A percentile compares a stretch with the other conserved stretches of the same genome.
Evolutionary conservation across 2,888 invertebrate genomes (phyloP).

Genomic region (Lepidocyrtoides sp.): DNA sequence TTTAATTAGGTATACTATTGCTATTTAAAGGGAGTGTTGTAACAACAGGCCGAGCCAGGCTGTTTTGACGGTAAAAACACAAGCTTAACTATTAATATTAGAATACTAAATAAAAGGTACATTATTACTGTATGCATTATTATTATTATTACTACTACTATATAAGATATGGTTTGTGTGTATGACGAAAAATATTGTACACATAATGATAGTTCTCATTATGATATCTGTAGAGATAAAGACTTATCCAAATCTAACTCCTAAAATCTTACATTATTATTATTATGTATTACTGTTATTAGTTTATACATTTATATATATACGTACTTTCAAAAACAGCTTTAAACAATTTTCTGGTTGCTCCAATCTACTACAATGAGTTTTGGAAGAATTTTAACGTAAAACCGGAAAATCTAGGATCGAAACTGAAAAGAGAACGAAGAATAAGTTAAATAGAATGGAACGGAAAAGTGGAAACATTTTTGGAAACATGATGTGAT

Average conservation of each 20-base stretch:
- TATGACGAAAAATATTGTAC: slow-evolving; percentile 58
- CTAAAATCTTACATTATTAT: slow-evolving; percentile 47
- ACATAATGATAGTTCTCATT: slow-evolving; percentile 77
- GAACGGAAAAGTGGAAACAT: slow-evolving; percentile 45
- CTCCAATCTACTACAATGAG: slow-evolving; percentile 70
- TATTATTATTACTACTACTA: no score
- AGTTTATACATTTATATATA: slow-evolving; percentile 61
- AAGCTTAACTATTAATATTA: slow-evolving; percentile 67
- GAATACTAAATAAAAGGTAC: slow-evolving; percentile 14
- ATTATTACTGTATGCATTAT: slow-evolving; percentile 22
- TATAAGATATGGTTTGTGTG: slow-evolving; percentile 32
- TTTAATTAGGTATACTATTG: slow-evolving; percentile 41
- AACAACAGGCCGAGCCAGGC: slow-evolving; percentile 60
- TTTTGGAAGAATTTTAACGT: slow-evolving; percentile 50
- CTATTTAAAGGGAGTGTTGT: slow-evolving; percentile 47
- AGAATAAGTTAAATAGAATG: background rate
- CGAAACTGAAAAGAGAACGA: slow-evolving; percentile 53
- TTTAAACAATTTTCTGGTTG: slow-evolving; percentile 77
- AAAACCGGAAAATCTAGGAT: slow-evolving; percentile 44
- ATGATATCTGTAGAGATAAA: slow-evolving; percentile 77
- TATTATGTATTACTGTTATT: slow-evolving; percentile 47
- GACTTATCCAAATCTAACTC: slow-evolving; percentile 79
- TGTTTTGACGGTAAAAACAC: slow-evolving; percentile 58
- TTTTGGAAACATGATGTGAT: slow-evolving; percentile 66
- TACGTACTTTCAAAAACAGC: slow-evolving; percentile 39